Evolutionary conservation across 2,888 invertebrate species (phyloP).

Genomic region (Eudemis profundana): DNA sequence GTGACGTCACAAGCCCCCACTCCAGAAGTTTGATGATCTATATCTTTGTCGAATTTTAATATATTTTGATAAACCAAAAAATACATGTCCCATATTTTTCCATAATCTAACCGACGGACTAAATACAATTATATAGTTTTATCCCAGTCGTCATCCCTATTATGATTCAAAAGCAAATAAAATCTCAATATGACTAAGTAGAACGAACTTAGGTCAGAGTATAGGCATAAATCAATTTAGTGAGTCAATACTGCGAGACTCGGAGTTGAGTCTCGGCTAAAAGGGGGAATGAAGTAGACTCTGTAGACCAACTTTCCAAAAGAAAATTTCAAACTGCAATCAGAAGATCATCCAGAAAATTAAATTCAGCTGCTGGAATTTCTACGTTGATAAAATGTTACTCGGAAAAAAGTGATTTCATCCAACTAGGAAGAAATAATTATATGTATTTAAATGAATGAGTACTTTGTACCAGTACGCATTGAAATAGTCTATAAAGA

Average conservation of each 20-base stretch:
- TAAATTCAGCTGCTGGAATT: conserved; percentile 58
- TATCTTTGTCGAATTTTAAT: no score
- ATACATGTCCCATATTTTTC: no score
- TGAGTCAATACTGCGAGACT: not conserved
- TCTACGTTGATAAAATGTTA: conserved; percentile 58
- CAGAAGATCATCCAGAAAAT: conserved; percentile 49
- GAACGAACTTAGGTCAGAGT: conserved; percentile 2
- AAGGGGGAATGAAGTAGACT: conserved; percentile 20
- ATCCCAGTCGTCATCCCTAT: no score
- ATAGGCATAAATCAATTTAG: conserved; percentile 21
- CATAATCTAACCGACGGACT: no score
- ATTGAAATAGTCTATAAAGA: not conserved
- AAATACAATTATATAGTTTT: no score
- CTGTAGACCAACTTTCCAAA: conserved; percentile 49
- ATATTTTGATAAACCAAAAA: no score
- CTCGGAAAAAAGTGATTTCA: conserved; percentile 51
- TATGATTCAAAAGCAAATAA: not conserved
- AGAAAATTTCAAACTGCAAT: conserved; percentile 50
- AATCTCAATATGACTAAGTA: not conserved
- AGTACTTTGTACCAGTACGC: not conserved
- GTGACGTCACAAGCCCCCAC: no score
- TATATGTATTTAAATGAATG: no score
- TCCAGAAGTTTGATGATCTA: no score
- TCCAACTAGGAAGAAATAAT: not conserved
- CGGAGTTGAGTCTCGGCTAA: conserved; percentile 1